Evolutionary conservation across 92 coral and sea anemone species (phyloP), one percentile per base, ranked within the genome.

Genomic region (Epizoanthus ramosus): DNA sequence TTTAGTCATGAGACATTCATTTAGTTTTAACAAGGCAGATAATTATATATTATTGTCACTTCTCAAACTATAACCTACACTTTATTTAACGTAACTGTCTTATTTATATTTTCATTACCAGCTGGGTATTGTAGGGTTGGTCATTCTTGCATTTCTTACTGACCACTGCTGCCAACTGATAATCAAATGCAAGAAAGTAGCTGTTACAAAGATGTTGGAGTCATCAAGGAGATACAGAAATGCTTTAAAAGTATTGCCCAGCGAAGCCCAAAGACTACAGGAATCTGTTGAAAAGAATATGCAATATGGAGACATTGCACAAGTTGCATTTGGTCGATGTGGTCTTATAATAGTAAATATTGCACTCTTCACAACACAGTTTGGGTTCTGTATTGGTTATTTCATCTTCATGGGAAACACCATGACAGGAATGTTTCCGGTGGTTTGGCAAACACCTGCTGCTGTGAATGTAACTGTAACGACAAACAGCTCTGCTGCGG

Each of bases 121-220:
- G 97, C 79, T 93, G 80, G 97, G 97, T n/a, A 80, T 90, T 77
- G 73, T 84, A 59, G 97, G 98, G 15, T 67, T 97, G 28, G 47
- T 86, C 17, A 19, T 97, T 1, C 91, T 97, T 74, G 98, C 98
- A 14, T 9, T 81, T 2, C 75, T 92, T 70, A 97, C 99, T 56
- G 99, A 97, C 77, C 99, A 97, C 83, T 97, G 99, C 83, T 92
- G 98, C 71, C 92, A 92, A 37, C 84, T 97, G n/a, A 94, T 97
- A 25, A 90, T 97, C 52, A 94, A 94, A 58, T 97, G 99, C 87
- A 97, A 97, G 75, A 94, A 90, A 59, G 93, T 95, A 8, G 98
- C 98, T 3, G 94, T 97, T 47, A 83, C 88, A 56, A 87, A 71
- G 16, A 83, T 91, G 70, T 71, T 97, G 77, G 90, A 88, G 63